Base-by-base conservation (phyloP, 2,888 invertebrate genomes). In the Athrips mouffetella region DNA sequence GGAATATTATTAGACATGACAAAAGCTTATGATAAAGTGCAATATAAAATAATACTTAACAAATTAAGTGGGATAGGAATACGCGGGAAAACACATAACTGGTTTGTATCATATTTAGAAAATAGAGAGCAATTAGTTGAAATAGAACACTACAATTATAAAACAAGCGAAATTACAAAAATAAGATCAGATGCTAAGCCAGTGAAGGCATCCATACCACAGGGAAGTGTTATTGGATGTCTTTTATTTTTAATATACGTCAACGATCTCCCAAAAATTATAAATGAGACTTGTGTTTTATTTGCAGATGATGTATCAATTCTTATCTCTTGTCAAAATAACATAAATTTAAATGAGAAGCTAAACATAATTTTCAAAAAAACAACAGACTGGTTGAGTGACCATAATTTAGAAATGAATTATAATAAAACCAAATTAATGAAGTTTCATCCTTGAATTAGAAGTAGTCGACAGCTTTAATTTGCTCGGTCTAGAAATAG, bases 321-420 rank as follows among this genome's bases (percentile, higher is more conserved):
- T 8, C 2, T n/a, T 3, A 2, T 10, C 7, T 15, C 37, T 5
- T 10, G 5, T 10, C 2, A 2, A 18, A 37, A 37, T 37, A 15
- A 2, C 13, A 18, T 18, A 3, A 15, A 37, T 15, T 18, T 37
- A 18, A 37, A 37, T 2, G 37, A 20, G 18, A 37, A 7, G 7
- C 37, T 37, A 1, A n/a, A 37, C 37, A 16, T 5, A 4, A 37
- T n/a, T 8, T 15, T 33, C 6, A 15, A 37, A 2, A 37, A 18
- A 37, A 4, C n/a, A 18, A 7, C 18, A 10, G n/a, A 11, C 37
- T 37, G 37, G 37, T 8, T 58, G 18, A 45, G 47, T 31, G 49
- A 49, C 18, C 52, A 54, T 35, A 56, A 56, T 41, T 16, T 53
- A 18, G 42, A 51, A 51, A 1, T 50, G 23, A 55, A 55, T 25